A percentile compares a stretch with the other conserved stretches of the same genome.
phyloP scores from a whole-genome alignment of 1,140 invertebrate genomes.

The Lucilia sericata region DNA sequence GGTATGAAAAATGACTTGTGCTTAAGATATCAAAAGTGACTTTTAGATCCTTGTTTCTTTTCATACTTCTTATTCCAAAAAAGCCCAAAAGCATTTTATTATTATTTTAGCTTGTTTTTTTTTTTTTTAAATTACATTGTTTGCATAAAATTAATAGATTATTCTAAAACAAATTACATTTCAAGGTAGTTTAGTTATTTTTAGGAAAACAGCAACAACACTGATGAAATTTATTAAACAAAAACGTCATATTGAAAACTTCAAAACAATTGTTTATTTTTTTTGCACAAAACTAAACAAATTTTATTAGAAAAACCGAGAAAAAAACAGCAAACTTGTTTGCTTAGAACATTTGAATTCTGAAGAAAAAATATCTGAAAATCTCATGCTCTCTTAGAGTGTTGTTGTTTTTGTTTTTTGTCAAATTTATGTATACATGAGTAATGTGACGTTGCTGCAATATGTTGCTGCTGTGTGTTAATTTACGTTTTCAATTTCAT shows the following conservation, averaged over 20 bases:
- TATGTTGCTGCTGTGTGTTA: too few relatives aligned
- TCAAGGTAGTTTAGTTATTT: neutral
- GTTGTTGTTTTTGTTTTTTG: too few relatives aligned
- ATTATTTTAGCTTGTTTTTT: too few relatives aligned
- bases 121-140: too few relatives aligned
- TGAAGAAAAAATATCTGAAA: neutral
- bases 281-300: neutral
- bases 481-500: neutral
- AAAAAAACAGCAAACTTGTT: conserved; percentile 10
- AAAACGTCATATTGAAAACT: conserved; percentile 26
- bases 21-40: too few relatives aligned
- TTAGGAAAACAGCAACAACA: neutral
- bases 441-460: neutral
- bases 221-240: neutral
- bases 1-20: too few relatives aligned
- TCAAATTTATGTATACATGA: neutral
- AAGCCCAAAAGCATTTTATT: too few relatives aligned
- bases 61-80: too few relatives aligned
- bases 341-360: neutral
- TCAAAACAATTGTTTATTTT: neutral
- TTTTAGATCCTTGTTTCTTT: too few relatives aligned
- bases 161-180: too few relatives aligned
- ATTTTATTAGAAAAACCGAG: neutral
- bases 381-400: too few relatives aligned
- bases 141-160: too few relatives aligned